Evolutionary conservation across 2,888 invertebrate species (phyloP), one percentile per base, ranked within the genome.

Genomic region (Philonicus albiceps): DNA sequence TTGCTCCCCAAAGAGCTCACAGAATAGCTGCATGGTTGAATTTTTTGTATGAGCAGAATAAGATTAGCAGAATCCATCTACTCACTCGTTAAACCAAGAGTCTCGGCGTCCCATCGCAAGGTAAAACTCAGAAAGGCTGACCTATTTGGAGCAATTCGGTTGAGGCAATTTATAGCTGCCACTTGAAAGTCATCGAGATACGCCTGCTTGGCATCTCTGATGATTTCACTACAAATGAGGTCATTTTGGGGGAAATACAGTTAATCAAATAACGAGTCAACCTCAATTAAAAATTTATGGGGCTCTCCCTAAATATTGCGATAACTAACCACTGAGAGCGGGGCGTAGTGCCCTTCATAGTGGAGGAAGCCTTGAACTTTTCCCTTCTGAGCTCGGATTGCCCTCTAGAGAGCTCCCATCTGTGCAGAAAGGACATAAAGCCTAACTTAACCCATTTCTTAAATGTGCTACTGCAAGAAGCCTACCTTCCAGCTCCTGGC

Each of bases 361-460:
- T 64, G 64, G 64, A 81, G 64, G 81, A 64, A 81, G 81, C 81
- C 81, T 81, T 81, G 81, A 81, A 81, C 81, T 81, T 64, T 81
- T 81, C 37, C 81, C 55, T 81, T 64, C 81, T 81, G 81, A 6
- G 64, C 55, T 81, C 64, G 30, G 81, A 34, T 81, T 53, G 81
- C 55, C 81, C 64, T 64, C 81, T 64, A 19, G 19, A 49, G 81
- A 19, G 64, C 53, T 81, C 55, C 55, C 55, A 81, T 81, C 81
- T 64, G 64, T 55, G 37, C 81, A 55, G 55, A 81, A 64, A 81
- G 81, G 81, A 81, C 64, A 81, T 81, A 81, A 81, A 81, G 64
- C 81, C 81, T 81, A 81, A 81, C 81, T 81, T 81, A 81, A 81
- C 81, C 81, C 81, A 81, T 81, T 81, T 81, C 81, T 81, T 81